Evolutionary conservation across 2,888 invertebrate genomes (phyloP).

Genomic region (Nomada flava): DNA sequence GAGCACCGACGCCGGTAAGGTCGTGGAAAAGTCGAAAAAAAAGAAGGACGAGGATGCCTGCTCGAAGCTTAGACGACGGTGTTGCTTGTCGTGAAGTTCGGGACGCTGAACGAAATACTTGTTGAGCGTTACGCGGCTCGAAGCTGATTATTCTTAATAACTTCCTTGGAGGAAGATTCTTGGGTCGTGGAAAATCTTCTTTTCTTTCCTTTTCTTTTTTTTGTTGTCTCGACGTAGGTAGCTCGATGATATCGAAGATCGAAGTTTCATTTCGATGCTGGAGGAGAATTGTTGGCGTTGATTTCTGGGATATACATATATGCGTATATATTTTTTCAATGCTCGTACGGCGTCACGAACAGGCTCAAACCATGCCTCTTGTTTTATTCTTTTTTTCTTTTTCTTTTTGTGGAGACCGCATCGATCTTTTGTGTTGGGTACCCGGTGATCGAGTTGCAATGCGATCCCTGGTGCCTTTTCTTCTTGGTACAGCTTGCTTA

Average conservation of each 20-base stretch:
- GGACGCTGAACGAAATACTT: constrained; percentile 18
- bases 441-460: not conserved
- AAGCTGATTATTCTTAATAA: not conserved
- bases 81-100: constrained; percentile 75
- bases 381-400: not conserved
- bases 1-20: constrained; percentile 67
- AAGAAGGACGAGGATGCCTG: constrained; percentile 72
- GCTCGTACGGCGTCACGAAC: constrained; percentile 29
- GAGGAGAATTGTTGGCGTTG: not conserved
- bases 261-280: not conserved
- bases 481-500: constrained; percentile 6
- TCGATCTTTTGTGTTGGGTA: not conserved
- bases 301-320: too few species aligned
- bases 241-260: too few species aligned
- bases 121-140: too few species aligned
- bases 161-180: too few species aligned
- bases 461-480: constrained; percentile 4
- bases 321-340: not conserved
- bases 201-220: too few species aligned
- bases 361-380: constrained; percentile 5
- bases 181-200: too few species aligned
- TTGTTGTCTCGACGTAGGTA: too few species aligned
- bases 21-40: constrained; percentile 57
- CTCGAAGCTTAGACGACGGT: constrained; percentile 75
- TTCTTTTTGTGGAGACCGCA: not conserved